A percentile compares a stretch with the other conserved stretches of the same genome.
Conservation (phyloP, 2,888 invertebrate genomes). For the Aphodius sticticus region DNA sequence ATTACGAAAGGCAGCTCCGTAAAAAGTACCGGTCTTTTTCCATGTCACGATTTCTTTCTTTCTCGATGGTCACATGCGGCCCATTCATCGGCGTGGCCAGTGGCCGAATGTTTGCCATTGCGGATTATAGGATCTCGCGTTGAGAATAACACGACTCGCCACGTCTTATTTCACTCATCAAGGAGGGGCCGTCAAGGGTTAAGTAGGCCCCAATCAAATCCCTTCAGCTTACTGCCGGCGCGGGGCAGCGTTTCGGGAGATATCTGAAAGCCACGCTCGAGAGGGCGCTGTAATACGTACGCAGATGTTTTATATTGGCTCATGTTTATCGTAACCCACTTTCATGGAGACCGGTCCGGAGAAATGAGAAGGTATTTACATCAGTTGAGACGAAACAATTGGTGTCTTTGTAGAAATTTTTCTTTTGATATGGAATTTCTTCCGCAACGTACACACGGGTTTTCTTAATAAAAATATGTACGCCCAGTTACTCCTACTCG, state of each 20-base stretch:
- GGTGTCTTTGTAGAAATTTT: slow-evolving; percentile 4
- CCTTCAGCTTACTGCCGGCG: not conserved
- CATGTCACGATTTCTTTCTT: not conserved
- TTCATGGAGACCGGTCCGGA: too few relatives aligned
- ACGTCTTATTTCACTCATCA: not conserved
- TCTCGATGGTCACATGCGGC: not conserved
- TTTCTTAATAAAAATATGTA: not conserved
- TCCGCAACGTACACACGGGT: not conserved
- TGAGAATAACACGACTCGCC: not conserved
- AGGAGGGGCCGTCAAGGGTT: not conserved
- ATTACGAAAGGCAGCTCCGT: not conserved
- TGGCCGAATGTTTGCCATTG: not conserved
- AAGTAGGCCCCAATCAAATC: not conserved
- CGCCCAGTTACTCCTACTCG: too few relatives aligned
- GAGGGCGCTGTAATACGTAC: not conserved
- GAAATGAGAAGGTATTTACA: not conserved
- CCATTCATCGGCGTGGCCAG: not conserved
- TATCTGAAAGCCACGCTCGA: not conserved
- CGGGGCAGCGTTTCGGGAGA: not conserved
- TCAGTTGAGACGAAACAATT: not conserved
- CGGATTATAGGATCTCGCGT: not conserved
- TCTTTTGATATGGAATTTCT: not conserved
- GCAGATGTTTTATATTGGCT: not conserved
- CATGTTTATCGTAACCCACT: not conserved
- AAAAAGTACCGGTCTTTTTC: not conserved